Evolutionary conservation across 2,113 vertebrate genomes (phyloP).

Genomic region (Neolamprologus fasciatus): DNA sequence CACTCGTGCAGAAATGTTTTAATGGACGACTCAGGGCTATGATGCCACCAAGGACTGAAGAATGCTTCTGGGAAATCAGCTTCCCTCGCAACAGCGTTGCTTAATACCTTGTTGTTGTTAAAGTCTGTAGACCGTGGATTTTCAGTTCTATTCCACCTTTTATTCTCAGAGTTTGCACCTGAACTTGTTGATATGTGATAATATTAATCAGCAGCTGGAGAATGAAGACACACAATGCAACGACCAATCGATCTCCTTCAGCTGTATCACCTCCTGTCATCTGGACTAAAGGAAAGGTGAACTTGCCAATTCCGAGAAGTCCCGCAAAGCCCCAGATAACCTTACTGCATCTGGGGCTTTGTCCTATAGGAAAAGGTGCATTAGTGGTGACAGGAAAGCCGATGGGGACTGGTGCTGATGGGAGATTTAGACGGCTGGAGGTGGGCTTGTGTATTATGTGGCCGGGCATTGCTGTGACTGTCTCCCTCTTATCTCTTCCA

Average conservation of each 20-base stretch:
- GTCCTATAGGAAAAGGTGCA: constrained; percentile 67
- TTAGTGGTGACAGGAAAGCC: constrained; percentile 74
- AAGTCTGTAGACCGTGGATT: background rate
- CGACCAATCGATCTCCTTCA: constrained; percentile 53
- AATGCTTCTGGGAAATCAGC: background rate
- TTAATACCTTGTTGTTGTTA: background rate
- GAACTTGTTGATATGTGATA: background rate
- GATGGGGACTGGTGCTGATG: constrained; percentile 53
- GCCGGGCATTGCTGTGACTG: constrained; percentile 67
- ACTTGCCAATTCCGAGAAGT: constrained; percentile 76
- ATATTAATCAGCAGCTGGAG: background rate
- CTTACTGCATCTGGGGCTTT: constrained; percentile 64
- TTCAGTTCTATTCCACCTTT: background rate
- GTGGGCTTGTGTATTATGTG: constrained; percentile 70
- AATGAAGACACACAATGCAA: background rate
- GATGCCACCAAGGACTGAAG: background rate
- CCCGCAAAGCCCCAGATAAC: constrained; percentile 66
- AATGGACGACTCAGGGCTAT: background rate
- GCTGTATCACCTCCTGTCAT: constrained; percentile 71
- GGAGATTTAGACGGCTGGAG: constrained; percentile 59
- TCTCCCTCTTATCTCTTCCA: constrained; percentile 70
- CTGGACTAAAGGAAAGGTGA: constrained; percentile 72
- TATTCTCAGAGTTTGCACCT: background rate
- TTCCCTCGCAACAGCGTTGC: background rate
- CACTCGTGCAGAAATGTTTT: background rate